These are phyloP conservation scores for Sinocyclocheilus maitianheensis DNA, from an alignment of 2,113 vertebrate species.

Conservation along the genomic window DNA sequence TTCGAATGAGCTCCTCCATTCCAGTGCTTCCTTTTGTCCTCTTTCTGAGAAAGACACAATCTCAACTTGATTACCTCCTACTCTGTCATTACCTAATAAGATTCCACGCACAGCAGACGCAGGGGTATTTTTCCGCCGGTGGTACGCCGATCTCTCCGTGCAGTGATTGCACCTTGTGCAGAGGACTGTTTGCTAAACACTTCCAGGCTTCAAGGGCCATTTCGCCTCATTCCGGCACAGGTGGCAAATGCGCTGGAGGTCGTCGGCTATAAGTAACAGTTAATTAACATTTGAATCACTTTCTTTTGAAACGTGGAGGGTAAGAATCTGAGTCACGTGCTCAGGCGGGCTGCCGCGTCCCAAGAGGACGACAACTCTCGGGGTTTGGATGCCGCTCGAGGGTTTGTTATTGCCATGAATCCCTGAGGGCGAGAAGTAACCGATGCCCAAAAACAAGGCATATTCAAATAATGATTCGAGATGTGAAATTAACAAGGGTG, in stretches of 20 bases:
- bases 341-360: slow-evolving; percentile 32
- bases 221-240: slow-evolving; percentile 65
- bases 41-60: too few relatives aligned
- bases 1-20: too few relatives aligned
- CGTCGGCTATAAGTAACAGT: slow-evolving; percentile 66
- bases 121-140: slow-evolving; percentile 46
- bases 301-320: slow-evolving; percentile 57
- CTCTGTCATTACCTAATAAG: too few relatives aligned
- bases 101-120: too few relatives aligned
- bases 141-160: slow-evolving; percentile 51
- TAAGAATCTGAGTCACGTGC: slow-evolving; percentile 41
- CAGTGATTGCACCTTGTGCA: slow-evolving; percentile 68
- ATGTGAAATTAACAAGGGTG: neutral
- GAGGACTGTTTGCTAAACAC: slow-evolving; percentile 68
- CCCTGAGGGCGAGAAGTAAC: slow-evolving; percentile 35
- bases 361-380: slow-evolving; percentile 39
- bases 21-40: too few relatives aligned
- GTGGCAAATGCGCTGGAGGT: slow-evolving; percentile 66
- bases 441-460: neutral
- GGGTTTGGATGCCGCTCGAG: slow-evolving; percentile 43
- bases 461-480: slow-evolving; percentile 33
- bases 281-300: slow-evolving; percentile 70
- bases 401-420: slow-evolving; percentile 40
- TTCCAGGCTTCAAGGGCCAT: slow-evolving; percentile 66
- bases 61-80: too few relatives aligned